phyloP scores from a whole-genome alignment of 1,140 invertebrate species.

The Drosophila trapezifrons region DNA sequence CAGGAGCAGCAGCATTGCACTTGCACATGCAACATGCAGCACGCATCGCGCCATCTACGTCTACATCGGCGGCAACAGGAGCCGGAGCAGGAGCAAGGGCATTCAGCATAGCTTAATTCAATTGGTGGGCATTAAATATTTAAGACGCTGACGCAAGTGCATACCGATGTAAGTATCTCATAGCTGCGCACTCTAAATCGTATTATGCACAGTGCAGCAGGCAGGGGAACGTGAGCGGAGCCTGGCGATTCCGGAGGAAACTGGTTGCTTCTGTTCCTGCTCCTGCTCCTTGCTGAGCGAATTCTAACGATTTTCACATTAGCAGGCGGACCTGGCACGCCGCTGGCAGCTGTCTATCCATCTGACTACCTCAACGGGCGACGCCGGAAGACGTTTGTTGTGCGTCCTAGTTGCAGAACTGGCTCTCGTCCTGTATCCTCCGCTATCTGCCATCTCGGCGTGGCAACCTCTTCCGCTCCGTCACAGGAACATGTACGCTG shows the following conservation, averaged over 20 bases:
- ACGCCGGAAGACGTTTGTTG: conserved; percentile 65
- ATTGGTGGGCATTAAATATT: conserved; percentile 78
- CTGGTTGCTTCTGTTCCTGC: conserved; percentile 9
- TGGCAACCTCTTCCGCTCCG: conserved; percentile 63
- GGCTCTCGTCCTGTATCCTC: conserved; percentile 10
- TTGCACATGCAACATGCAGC: conserved; percentile 54
- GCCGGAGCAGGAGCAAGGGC: conserved; percentile 1
- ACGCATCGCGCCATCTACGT: conserved; percentile 30
- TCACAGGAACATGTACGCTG: conserved; percentile 11
- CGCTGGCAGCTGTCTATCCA: conserved; percentile 66
- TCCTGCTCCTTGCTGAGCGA: conserved; percentile 44
- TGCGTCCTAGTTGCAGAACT: conserved; percentile 51
- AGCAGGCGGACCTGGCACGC: conserved; percentile 28
- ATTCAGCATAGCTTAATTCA: conserved; percentile 62
- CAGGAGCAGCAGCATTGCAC: conserved; percentile 44
- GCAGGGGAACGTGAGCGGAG: conserved; percentile 43
- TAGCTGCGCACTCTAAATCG: conserved; percentile 59
- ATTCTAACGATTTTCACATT: conserved; percentile 80
- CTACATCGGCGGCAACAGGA: conserved; percentile 2
- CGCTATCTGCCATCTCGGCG: conserved; percentile 34
- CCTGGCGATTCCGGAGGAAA: conserved; percentile 52
- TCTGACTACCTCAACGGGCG: conserved; percentile 59
- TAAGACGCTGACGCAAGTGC: conserved; percentile 66
- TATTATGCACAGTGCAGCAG: conserved; percentile 72
- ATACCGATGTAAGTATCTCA: conserved; percentile 39